Evolutionary conservation across 2,113 vertebrate genomes (phyloP), one percentile per base, ranked within the genome.

Genomic region (Bufo bufo): DNA sequence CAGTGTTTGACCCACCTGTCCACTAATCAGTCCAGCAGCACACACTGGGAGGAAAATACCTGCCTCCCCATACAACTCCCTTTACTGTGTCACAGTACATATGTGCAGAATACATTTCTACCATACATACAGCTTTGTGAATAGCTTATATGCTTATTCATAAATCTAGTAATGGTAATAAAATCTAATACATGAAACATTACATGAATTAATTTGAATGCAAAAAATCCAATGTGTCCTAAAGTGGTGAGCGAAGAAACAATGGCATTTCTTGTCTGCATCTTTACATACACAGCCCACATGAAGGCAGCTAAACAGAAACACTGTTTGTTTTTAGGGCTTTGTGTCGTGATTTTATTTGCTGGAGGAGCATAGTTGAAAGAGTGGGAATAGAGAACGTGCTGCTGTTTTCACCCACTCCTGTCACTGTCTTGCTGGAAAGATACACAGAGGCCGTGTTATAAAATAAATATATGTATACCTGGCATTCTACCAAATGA

Each of bases 231-330:
- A 54, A 50, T 56, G 20, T 14, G 72, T 84, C n/a, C 49, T 19
- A 8, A 50, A 23, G 65, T 12, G 54, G 12, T 16, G 49, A 13
- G 23, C 66, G 69, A 83, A 63, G 14, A 65, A 10, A 52, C 6
- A 16, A 85, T 77, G 77, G 56, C 63, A 52, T 17, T 83, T n/a
- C 49, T 56, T 81, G 61, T 77, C 50, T n/a, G n/a, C 16, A 75
- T 43, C 69, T 77, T 75, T 77, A 43, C 45, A 91, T 92, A 91
- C 92, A 93, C 94, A 93, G 94, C 94, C 95, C 95, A 94, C 95
- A 92, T 94, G 92, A 71, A 94, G 90, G 88, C 93, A 89, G 89
- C 92, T 89, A 93, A 92, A 95, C 92, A 95, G 92, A 93, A 93
- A 88, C 88, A 82, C 92, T 94, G 93, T 94, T 92, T 93, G 91